Base-by-base conservation (phyloP, 1,140 invertebrate genomes). In the Acromyrmex heyeri region DNA sequence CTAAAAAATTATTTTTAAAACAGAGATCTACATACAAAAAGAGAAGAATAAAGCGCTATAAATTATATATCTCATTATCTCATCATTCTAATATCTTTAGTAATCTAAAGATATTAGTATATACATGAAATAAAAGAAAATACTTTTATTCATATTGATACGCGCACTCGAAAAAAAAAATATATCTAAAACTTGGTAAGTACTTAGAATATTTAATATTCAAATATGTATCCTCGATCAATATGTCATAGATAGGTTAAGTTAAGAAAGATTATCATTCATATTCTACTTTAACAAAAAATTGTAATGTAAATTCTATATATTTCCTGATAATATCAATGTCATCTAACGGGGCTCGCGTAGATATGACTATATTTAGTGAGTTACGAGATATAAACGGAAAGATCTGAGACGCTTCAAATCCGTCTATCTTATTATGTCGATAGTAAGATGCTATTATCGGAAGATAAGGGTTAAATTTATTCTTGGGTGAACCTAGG, bases 371-470 rank as follows among this genome's bases (percentile, higher is more conserved):
- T 67, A 55, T 38, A 79, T 79, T 67, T 79, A 55, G 30, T 7
- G 14, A 64, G n/a, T n/a, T 53, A 34, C 2, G 48, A 69, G 48
- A 69, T 38, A 69, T 34, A 59, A 6, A 79, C 16, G 30, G 50
- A 8, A 30, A 24, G 18, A 70, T 24, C 53, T 70, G 30, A 21
- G 3, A 21, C 16, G 18, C n/a, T 57, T 55, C 48, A 70, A 70
- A 57, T 70, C 34, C 48, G n/a, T 48, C 27, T 34, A 55, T 69
- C 64, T 81, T 69, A 48, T 70, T 57, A 81, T 57, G 12, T 57
- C 53, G 62, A 81, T 81, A 6, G 16, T 55, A 81, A 78, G 18
- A 64, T 57, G 34, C 21, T 57, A 81, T 81, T 70, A 76, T 34
- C 34, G 65, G 21, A 55, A 50, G 59, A 48, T 48, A 64, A 57